These are phyloP conservation scores for Dermolepida albohirtum DNA, from an alignment of 2,888 invertebrate species.

Conservation along the genomic window DNA sequence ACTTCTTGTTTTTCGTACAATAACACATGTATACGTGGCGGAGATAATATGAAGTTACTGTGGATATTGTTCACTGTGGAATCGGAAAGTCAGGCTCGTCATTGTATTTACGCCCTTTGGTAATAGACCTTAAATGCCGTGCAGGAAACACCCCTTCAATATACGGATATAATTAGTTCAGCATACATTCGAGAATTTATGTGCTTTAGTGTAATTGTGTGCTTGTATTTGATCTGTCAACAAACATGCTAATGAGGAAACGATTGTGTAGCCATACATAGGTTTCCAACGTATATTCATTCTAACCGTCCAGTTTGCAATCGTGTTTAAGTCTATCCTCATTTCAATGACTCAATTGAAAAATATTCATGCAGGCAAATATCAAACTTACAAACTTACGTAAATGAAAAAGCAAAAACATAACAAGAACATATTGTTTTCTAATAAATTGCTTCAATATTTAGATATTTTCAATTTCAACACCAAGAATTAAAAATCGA, in stretches of 20 bases:
- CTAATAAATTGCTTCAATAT: no score
- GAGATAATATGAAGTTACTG: slow-evolving; percentile 12
- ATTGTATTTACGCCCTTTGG: slow-evolving; percentile 11
- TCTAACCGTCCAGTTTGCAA: slow-evolving; percentile 1
- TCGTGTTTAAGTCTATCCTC: no score
- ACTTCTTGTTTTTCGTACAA: slow-evolving; percentile 11
- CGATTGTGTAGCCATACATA: slow-evolving; percentile 39
- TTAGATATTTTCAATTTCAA: no score
- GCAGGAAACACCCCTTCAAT: slow-evolving; percentile 21
- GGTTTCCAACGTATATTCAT: slow-evolving; percentile 13
- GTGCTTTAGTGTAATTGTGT: slow-evolving; percentile 42
- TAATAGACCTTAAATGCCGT: slow-evolving; percentile 15
- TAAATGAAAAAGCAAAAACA: no score
- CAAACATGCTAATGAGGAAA: slow-evolving; percentile 46
- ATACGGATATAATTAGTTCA: slow-evolving; percentile 35
- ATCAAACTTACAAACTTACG: no score
- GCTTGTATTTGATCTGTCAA: slow-evolving; percentile 47
- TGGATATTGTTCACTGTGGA: background rate
- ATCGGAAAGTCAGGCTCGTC: background rate
- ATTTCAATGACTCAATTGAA: no score
- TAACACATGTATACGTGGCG: slow-evolving; percentile 1
- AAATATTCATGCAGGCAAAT: no score
- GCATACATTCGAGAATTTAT: slow-evolving; percentile 35
- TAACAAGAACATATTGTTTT: no score
- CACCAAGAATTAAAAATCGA: no score